Base-by-base conservation (phyloP, 2,797 vertebrate genomes). In the Melanogrammus aeglefinus region DNA sequence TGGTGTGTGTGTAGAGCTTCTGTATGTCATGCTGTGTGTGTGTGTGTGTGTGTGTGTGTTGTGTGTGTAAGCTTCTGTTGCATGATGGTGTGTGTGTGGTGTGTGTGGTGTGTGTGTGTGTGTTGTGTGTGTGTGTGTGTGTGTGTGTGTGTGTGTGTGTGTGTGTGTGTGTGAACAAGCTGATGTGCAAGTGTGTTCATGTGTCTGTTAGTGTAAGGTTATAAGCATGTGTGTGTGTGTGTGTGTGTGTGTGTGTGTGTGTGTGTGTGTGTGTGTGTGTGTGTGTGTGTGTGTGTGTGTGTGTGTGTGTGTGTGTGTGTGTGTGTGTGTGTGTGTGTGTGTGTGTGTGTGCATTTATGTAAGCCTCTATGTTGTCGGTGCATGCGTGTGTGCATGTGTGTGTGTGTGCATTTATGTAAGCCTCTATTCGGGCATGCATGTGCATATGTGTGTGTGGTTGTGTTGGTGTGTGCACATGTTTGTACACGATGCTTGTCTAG, bases 401-500 rank as follows among this genome's bases (percentile, higher is more conserved):
- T 70, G 76, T 75, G 35, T 47, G 69, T 47, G 69, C 31, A 38
- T 72, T 72, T 70, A 36, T 38, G 75, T 14, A 27, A 24, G 75
- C 21, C n/a, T 38, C 57, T 16, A 57, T 27, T 9, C 21, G 16
- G 21, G 18, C 6, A 21, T 18, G 51, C 5, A 21, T 79, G 69
- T 80, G 47, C 74, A 33, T 73, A 72, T 77, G 57, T 75, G 77
- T 78, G 72, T 75, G 71, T 77, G 74, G 78, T 31, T 80, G 69
- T 81, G 81, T 75, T 39, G 79, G 72, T 76, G 76, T 76, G 78
- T 75, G 73, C 79, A 39, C 75, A 63, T 77, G 78, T 70, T 74
- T 75, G 35, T 77, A 21, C n/a, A 33, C 16, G 16, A 57, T 21
- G 51, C 51, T 57, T 57, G 51, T n/a, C 51, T 57, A 57, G 51